phyloP scores from a whole-genome alignment of 30 jellyfish, hydroid and myxozoan species.

The Catostylus mosaicus region DNA sequence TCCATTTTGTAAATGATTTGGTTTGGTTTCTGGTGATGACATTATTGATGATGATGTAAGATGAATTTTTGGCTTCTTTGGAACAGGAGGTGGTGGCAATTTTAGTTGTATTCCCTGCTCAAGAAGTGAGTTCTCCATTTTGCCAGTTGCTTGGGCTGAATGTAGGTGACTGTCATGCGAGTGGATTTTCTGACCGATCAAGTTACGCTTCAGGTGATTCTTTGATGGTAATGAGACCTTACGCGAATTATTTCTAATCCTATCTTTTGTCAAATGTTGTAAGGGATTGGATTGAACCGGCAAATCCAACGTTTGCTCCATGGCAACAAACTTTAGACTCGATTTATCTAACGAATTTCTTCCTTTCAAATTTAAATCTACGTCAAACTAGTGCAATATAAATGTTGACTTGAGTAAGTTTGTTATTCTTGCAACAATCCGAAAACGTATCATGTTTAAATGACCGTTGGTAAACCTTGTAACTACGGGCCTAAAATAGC shows the following conservation, averaged over 20 bases:
- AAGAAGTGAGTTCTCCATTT: neutral
- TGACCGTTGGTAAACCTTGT: too few relatives aligned
- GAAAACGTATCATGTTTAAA: neutral
- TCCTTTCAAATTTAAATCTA: constrained; percentile 30
- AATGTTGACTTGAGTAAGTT: constrained; percentile 23
- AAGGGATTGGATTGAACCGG: constrained; percentile 51
- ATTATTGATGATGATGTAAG: neutral
- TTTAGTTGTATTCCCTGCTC: constrained; percentile 1
- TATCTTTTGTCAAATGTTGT: constrained; percentile 57
- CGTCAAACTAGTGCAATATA: constrained; percentile 14
- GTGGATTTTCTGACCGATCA: constrained; percentile 3
- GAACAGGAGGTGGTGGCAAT: constrained; percentile 75
- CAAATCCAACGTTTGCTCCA: constrained; percentile 63
- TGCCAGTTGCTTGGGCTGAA: neutral
- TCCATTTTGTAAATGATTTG: neutral
- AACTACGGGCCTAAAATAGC: too few relatives aligned
- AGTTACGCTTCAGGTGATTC: constrained; percentile 39
- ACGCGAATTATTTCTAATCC: constrained; percentile 55
- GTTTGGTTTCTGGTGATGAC: neutral
- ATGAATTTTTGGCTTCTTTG: constrained; percentile 57
- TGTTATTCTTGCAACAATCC: neutral
- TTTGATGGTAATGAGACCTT: constrained; percentile 50
- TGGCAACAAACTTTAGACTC: constrained; percentile 26
- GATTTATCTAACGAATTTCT: constrained; percentile 7
- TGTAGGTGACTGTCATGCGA: neutral